Conservation (phyloP, 2,888 invertebrate species). For the Serripes groenlandicus region DNA sequence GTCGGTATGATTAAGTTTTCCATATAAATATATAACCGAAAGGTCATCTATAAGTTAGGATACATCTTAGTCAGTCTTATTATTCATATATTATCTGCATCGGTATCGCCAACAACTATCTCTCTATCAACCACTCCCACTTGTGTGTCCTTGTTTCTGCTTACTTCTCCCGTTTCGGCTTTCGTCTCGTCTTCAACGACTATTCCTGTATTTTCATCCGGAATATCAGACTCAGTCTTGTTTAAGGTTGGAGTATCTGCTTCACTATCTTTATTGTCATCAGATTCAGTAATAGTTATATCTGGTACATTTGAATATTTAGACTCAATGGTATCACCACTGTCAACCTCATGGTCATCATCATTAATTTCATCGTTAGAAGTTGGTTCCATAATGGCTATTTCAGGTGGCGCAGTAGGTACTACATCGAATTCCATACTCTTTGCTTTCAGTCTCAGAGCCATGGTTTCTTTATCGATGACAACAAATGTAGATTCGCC, state of each 20-base stretch:
- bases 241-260: not conserved
- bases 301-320: too few relatives aligned
- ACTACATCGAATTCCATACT: constrained; percentile 35
- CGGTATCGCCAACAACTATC: not conserved
- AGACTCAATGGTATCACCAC: too few relatives aligned
- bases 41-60: not conserved
- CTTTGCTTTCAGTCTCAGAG: constrained; percentile 25
- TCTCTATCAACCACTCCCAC: too few relatives aligned
- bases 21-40: too few relatives aligned
- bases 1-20: too few relatives aligned
- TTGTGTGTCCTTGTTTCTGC: too few relatives aligned
- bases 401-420: not conserved
- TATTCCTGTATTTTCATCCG: too few relatives aligned
- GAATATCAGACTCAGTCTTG: too few relatives aligned
- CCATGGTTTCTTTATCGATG: constrained; percentile 13
- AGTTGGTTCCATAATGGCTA: not conserved
- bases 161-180: too few relatives aligned
- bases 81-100: too few relatives aligned
- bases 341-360: not conserved
- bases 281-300: too few relatives aligned
- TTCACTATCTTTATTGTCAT: too few relatives aligned
- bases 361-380: not conserved
- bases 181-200: not conserved
- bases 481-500: constrained; percentile 3
- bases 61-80: not conserved